Evolutionary conservation across 2,888 invertebrate genomes (phyloP), one percentile per base, ranked within the genome.

Genomic region (Andrena camellia): DNA sequence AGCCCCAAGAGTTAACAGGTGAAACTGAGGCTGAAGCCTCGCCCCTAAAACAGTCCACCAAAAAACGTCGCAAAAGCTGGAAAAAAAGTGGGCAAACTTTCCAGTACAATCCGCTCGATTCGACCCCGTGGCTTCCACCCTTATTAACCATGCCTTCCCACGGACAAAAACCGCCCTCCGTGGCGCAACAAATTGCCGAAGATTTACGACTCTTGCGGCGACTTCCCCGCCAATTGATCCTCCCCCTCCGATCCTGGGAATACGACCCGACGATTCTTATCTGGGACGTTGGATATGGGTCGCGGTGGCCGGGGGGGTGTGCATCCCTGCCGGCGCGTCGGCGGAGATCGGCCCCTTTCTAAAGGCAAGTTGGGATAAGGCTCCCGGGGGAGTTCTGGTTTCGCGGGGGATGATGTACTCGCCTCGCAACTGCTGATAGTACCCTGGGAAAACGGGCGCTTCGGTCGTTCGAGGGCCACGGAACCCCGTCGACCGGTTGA

Each of bases 351-450:
- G 33, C 86, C 85, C 42, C 86, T 83, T 86, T 86, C 87, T 86
- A 88, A 88, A 90, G 86, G 87, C 83, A 83, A 87, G 88, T 88
- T 86, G 68, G 90, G 86, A 90, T 90, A 91, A 90, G 89, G 89
- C 87, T 90, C 91, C 88, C 90, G 57, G 1, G 90, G 86, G 91
- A 89, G 48, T 67, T 42, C 23, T 26, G 64, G 80, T 81, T 84
- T 80, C 70, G 76, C 60, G 70, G 80, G 89, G 90, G 86, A 90
- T 91, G 90, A 90, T 91, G 90, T 89, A 90, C 90, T 88, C 88
- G 72, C 84, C 85, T 71, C 89, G 90, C 88, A 90, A 90, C 90
- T 90, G 90, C 90, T 88, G 89, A 90, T 89, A 89, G 88, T 86
- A 78, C 86, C 84, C 86, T 85, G 88, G 86, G 89, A 87, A 89